These are phyloP conservation scores for Miltochrista miniata DNA, from an alignment of 2,888 invertebrate species.

Conservation along the genomic window DNA sequence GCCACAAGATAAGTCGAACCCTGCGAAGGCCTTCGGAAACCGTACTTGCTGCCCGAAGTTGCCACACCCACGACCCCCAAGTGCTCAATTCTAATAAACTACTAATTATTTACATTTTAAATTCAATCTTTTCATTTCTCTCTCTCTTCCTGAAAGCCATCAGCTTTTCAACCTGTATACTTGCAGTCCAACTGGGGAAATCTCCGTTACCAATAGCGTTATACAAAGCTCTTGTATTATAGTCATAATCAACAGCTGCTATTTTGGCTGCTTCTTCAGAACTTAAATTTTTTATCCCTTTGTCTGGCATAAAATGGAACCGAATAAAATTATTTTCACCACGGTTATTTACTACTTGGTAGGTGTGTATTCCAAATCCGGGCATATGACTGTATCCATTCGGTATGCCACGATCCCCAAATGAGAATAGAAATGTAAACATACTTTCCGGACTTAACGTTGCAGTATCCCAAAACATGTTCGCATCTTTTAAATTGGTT, in stretches of 20 bases:
- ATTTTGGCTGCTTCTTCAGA: constrained; percentile 86
- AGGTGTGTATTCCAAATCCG: constrained; percentile 95
- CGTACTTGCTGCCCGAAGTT: too few species aligned
- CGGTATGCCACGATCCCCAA: constrained; percentile 85
- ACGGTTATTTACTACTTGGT: constrained; percentile 90
- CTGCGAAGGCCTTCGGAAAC: too few species aligned
- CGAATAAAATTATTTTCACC: constrained; percentile 90
- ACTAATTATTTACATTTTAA: too few species aligned
- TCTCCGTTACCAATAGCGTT: constrained; percentile 90
- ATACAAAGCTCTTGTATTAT: constrained; percentile 92
- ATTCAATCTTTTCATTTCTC: too few species aligned
- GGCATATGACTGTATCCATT: constrained; percentile 94
- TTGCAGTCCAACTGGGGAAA: constrained; percentile 90
- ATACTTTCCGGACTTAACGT: not conserved
- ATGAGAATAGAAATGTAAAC: not conserved
- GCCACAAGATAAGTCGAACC: too few species aligned
- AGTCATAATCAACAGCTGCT: constrained; percentile 91
- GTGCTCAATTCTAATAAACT: too few species aligned
- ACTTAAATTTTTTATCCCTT: constrained; percentile 90
- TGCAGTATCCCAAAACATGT: not conserved
- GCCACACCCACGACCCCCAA: too few species aligned
- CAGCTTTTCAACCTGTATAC: constrained; percentile 92
- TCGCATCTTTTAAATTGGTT: constrained; percentile 85
- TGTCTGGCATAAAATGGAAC: constrained; percentile 94
- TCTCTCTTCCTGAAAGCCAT: too few species aligned